Conservation (phyloP, 2,888 invertebrate species). For the Parnassius mnemosyne region DNA sequence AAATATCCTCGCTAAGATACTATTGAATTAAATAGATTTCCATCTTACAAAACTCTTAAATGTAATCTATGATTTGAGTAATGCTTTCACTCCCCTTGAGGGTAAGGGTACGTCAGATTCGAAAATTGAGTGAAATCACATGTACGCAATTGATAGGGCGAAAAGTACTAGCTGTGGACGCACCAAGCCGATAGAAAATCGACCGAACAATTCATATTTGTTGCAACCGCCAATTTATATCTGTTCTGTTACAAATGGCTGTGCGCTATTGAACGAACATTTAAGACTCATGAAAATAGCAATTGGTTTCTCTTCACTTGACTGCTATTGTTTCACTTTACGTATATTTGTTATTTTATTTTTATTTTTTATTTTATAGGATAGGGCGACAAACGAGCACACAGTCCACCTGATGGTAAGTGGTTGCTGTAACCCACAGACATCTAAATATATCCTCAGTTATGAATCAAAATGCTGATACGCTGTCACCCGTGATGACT, state of each 20-base stretch:
- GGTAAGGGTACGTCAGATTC: constrained; percentile 73
- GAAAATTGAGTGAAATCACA: constrained; percentile 79
- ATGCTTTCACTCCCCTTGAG: constrained; percentile 54
- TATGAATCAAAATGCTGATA: too few relatives aligned
- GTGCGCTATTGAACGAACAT: constrained; percentile 63
- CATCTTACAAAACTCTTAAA: constrained; percentile 9
- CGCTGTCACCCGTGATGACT: too few relatives aligned
- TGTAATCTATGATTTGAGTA: constrained; percentile 65
- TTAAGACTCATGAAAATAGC: constrained; percentile 64
- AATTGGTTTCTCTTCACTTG: constrained; percentile 45
- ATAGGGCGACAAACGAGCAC: too few relatives aligned
- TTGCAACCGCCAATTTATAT: constrained; percentile 71
- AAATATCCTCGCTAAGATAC: too few relatives aligned
- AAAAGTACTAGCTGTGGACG: constrained; percentile 38
- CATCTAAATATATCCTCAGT: too few relatives aligned
- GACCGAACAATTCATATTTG: constrained; percentile 62
- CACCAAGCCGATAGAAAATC: constrained; percentile 45
- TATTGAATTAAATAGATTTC: background rate
- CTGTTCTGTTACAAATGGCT: constrained; percentile 69
- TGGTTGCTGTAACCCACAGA: too few relatives aligned
- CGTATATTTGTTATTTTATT: constrained; percentile 1
- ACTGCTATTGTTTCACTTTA: constrained; percentile 38
- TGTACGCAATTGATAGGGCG: constrained; percentile 73
- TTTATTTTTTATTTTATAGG: too few relatives aligned
- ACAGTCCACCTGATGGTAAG: too few relatives aligned